Base-by-base conservation (phyloP, 2,888 invertebrate genomes). In the Pristionchus japonicus region DNA sequence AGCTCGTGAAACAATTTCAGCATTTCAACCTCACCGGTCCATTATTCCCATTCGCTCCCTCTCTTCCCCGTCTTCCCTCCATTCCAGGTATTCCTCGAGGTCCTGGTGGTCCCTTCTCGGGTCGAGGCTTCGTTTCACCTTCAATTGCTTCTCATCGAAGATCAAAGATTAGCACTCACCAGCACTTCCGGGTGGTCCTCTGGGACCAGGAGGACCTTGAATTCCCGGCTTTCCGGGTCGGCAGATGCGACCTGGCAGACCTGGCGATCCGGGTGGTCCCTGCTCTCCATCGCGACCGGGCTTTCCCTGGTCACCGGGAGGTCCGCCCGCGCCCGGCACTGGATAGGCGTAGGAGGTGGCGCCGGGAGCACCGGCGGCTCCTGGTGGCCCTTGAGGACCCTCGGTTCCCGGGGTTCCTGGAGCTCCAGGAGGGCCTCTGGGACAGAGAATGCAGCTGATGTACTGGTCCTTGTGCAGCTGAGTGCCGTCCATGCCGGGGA, bases 21-120 rank as follows among this genome's bases (percentile, higher is more conserved):
- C 6, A 43, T 43, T 43, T 43, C 43, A 6, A 7, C 9, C 43
- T 31, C 49, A 83, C 82, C 9, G 0, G 11, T 52, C 82, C 82
- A 52, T 6, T 40, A 6, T 31, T n/a, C 34, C 82, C 82, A 83
- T 49, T 49, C 17, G 37, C 34, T 52, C 82, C 82, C 7, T 49
- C 82, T 83, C 82, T 83, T 20, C 82, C 82, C 23, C 52, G 31
- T 31, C 82, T 83, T 31, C 82, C 82, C 17, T 31, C 52, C 52
- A 83, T 83, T 34, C 82, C 82, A 11, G 49, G 82, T 9, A 57
- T 37, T 34, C 82, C 82, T 0, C 49, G 34, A 52, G 52, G 34
- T 15, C 82, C 82, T 2, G 82, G 82, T 1, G 34, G 17, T 23
- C 82, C 82, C 15, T 31, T 49, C 34, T 52, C 52, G 2, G 82